A percentile compares a stretch with the other conserved stretches of the same genome.
phyloP scores from a whole-genome alignment of 2,113 vertebrate genomes.

The Charadrius vociferus region DNA sequence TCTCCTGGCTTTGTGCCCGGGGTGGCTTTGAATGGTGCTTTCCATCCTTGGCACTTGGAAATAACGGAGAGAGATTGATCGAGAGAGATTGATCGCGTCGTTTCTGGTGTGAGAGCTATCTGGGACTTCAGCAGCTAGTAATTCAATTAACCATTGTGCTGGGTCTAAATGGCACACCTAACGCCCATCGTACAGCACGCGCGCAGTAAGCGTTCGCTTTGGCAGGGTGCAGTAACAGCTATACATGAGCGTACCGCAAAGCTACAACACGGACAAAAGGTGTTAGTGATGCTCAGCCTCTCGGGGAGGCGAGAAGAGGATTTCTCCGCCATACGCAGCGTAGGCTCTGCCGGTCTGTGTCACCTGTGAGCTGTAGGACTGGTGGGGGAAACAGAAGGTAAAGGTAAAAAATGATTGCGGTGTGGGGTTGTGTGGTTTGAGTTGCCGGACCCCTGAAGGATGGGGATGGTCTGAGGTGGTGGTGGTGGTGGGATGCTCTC shows the following conservation, averaged over 20 bases:
- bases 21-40: background rate
- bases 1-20: accelerated
- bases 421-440: background rate
- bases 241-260: accelerated
- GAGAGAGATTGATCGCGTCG: accelerated
- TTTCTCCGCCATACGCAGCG: accelerated
- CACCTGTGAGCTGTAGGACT: background rate
- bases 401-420: background rate
- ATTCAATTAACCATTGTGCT: accelerated
- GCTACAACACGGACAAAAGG: accelerated
- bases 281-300: no score
- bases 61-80: accelerated
- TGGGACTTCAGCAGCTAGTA: background rate
- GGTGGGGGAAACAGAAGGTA: background rate
- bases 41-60: background rate
- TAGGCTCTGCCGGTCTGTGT: background rate
- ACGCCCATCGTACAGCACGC: accelerated
- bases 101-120: background rate
- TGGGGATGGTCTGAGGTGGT: background rate
- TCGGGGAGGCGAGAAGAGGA: background rate
- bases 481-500: background rate
- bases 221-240: background rate
- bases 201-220: accelerated
- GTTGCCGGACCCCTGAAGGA: background rate
- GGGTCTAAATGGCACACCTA: accelerated